phyloP scores from a whole-genome alignment of 2,797 vertebrate species.

The Microtus obscurus region DNA sequence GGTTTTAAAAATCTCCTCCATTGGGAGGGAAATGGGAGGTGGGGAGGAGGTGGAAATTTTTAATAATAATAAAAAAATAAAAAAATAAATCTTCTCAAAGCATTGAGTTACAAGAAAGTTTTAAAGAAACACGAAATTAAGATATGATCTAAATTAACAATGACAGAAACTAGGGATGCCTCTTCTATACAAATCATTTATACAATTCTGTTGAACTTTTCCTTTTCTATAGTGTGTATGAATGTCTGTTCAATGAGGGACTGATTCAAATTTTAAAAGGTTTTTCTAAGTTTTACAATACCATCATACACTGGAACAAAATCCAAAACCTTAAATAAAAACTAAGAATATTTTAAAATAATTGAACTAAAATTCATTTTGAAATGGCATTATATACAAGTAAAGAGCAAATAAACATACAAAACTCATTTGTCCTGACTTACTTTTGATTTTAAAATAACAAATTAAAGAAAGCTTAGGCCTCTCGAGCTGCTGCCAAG shows the following conservation, averaged over 20 bases:
- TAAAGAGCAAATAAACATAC: neutral
- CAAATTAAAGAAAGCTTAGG: neutral
- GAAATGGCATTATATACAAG: neutral
- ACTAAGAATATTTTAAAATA: neutral
- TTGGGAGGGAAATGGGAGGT: too few species aligned
- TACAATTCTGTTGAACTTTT: neutral
- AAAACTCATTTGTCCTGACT: slow-evolving; percentile 43
- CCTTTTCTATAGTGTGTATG: neutral
- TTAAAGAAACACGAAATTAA: neutral
- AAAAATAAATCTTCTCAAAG: neutral
- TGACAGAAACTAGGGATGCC: neutral
- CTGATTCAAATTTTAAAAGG: slow-evolving; percentile 16
- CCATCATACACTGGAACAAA: slow-evolving; percentile 1
- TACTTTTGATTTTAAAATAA: slow-evolving; percentile 28
- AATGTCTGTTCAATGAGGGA: neutral
- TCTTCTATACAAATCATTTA: neutral
- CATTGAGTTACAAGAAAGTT: neutral
- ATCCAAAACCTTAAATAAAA: slow-evolving; percentile 46
- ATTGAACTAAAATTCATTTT: slow-evolving; percentile 44
- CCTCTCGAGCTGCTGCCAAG: neutral
- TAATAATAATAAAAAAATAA: too few species aligned
- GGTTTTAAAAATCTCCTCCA: neutral
- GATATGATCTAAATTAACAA: neutral
- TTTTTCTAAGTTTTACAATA: neutral
- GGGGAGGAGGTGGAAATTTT: too few species aligned